Evolutionary conservation across 2,797 vertebrate genomes (phyloP).

Genomic region (Clarias fuscus): DNA sequence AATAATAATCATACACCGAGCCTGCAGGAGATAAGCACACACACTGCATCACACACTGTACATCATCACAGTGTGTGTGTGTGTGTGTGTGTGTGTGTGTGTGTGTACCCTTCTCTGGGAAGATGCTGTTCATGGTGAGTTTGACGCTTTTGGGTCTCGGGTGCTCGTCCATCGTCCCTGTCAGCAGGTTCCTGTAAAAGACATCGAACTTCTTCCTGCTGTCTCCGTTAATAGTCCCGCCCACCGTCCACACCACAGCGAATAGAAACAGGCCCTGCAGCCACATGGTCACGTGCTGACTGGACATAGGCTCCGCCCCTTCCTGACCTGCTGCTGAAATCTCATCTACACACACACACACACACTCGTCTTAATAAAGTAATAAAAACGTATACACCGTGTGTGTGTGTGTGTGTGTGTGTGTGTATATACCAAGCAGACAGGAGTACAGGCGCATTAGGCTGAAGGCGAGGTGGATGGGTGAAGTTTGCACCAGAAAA

Average conservation of each 20-base stretch:
- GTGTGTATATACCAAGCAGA: conserved; percentile 76
- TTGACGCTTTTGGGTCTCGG: conserved; percentile 83
- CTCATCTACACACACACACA: conserved; percentile 77
- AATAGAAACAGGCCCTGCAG: conserved; percentile 91
- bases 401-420: background rate
- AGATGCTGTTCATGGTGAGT: conserved; percentile 82
- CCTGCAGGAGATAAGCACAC: conserved; percentile 69
- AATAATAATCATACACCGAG: conserved; percentile 90
- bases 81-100: background rate
- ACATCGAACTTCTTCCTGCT: conserved; percentile 87
- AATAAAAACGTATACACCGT: background rate
- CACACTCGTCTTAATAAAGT: background rate
- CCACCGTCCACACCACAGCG: conserved; percentile 86
- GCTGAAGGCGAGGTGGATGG: conserved; percentile 81
- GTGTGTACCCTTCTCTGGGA: conserved; percentile 82
- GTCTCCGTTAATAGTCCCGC: conserved; percentile 81
- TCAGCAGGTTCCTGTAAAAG: conserved; percentile 84
- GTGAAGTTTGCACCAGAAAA: conserved; percentile 82
- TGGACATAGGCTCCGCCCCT: conserved; percentile 72
- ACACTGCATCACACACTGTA: background rate
- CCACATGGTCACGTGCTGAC: conserved; percentile 84
- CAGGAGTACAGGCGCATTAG: conserved; percentile 86
- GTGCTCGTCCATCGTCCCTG: conserved; percentile 72
- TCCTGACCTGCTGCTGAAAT: conserved; percentile 64
- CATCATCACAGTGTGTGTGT: background rate